Percentiles rank a stretch among this genome's conserved stretches.
phyloP scores from a whole-genome alignment of 1,140 invertebrate species.

The Macrotrachela quadricornifera region DNA sequence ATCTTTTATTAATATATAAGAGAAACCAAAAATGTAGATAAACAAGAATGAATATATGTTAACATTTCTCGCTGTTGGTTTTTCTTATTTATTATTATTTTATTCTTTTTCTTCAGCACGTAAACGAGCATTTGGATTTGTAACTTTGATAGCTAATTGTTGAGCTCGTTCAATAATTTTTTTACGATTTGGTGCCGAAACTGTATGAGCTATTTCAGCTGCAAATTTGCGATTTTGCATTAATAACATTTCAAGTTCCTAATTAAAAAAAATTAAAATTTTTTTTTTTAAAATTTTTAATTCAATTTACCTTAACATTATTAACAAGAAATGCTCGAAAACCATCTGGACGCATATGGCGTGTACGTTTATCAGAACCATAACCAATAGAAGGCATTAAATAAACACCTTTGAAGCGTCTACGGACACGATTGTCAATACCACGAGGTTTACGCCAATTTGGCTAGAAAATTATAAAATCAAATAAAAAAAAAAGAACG shows the following conservation, averaged over 20 bases:
- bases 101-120: slow-evolving; percentile 95
- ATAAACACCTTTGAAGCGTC: slow-evolving; percentile 93
- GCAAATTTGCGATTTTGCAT: slow-evolving; percentile 96
- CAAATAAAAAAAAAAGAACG: neutral
- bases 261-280: slow-evolving; percentile 16
- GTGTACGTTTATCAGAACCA: slow-evolving; percentile 74
- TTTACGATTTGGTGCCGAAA: slow-evolving; percentile 87
- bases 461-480: slow-evolving; percentile 32
- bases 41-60: too few species aligned
- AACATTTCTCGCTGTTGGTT: too few species aligned
- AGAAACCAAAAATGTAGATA: too few species aligned
- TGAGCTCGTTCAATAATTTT: slow-evolving; percentile 82
- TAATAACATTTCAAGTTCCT: slow-evolving; percentile 92
- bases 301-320: slow-evolving; percentile 48
- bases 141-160: slow-evolving; percentile 77
- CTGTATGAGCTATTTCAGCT: slow-evolving; percentile 85
- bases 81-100: slow-evolving; percentile 17
- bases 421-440: slow-evolving; percentile 97
- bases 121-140: slow-evolving; percentile 79
- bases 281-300: neutral
- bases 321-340: slow-evolving; percentile 76
- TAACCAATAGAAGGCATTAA: slow-evolving; percentile 99
- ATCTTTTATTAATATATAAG: too few species aligned
- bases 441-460: slow-evolving; percentile 83
- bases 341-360: slow-evolving; percentile 85